Evolutionary conservation across 2,113 vertebrate genomes (phyloP).

Genomic region (Pelecanoides urinatrix): DNA sequence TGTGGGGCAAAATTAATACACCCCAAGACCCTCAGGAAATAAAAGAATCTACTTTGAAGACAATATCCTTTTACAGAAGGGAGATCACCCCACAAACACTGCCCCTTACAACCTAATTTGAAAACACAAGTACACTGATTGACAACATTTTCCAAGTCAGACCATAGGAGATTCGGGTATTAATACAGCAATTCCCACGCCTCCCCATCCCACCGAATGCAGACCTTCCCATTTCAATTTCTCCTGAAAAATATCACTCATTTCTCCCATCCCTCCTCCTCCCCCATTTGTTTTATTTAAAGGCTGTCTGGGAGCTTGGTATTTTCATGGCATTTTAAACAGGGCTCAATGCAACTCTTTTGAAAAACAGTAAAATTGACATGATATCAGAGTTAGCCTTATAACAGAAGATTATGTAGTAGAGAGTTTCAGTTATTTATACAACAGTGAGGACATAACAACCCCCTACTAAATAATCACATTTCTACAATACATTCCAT

Average conservation of each 20-base stretch:
- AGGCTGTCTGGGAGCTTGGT: conserved; percentile 69
- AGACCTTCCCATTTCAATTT: conserved; percentile 9
- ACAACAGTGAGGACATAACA: conserved; percentile 70
- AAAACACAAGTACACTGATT: conserved; percentile 24
- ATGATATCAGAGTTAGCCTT: conserved; percentile 81
- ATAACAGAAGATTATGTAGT: conserved; percentile 70
- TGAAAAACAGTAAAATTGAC: conserved; percentile 59
- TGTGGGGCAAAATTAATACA: not conserved
- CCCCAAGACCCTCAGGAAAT: conserved; percentile 9
- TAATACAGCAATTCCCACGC: conserved; percentile 40
- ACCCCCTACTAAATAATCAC: conserved; percentile 72
- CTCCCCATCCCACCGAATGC: conserved; percentile 23
- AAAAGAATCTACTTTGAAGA: conserved; percentile 39
- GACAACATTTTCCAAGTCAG: conserved; percentile 49
- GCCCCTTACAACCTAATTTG: not conserved
- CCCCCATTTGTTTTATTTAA: conserved; percentile 36
- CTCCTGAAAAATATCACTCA: not conserved
- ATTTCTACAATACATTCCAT: conserved; percentile 76
- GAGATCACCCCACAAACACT: not conserved
- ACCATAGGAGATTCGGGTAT: not conserved
- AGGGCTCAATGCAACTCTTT: conserved; percentile 58
- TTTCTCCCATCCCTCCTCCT: not conserved
- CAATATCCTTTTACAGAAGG: not conserved
- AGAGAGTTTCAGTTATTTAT: conserved; percentile 73
- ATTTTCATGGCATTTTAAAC: conserved; percentile 72